Evolutionary conservation across 2,888 invertebrate species (phyloP), one percentile per base, ranked within the genome.

Genomic region (Ennomos quercinarius): DNA sequence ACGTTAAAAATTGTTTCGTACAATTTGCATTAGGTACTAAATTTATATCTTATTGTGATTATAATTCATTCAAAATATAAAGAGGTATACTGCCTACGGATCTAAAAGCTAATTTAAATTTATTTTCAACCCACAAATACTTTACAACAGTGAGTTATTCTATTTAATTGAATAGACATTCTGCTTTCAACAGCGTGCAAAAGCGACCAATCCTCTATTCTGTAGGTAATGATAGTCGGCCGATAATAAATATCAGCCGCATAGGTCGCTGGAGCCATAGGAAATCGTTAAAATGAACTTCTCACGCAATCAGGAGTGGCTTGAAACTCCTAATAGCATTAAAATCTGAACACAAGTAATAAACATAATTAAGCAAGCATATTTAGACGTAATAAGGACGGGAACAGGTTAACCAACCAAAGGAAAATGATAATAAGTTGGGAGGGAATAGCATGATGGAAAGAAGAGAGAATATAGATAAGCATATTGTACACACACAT

Each of bases 221-320:
- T 36, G n/a, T n/a, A n/a, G n/a, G 47, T 52, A 53, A 58, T 27
- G 43, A 43, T 43, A 41, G 37, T 11, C n/a, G 38, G 9, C 27
- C 11, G 48, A 45, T 59, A 44, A 35, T 58, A 52, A 53, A 52
- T 58, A 53, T 35, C 42, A 34, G 52, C 40, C 40, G 42, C 57
- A 45, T 45, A 52, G 48, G 58, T 53, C 48, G 43, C 40, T n/a
- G 35, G 42, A 52, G 42, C 42, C 58, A 39, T 45, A 57, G 47
- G 47, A 57, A 47, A 52, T 48, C 38, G 47, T 47, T 52, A 47
- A 53, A 49, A 44, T 44, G 44, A 53, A 62, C 45, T 58, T 62
- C 57, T 58, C 62, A 62, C 62, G 62, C 61, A 34, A 41, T 57
- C 46, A 57, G 53, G 50, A 54, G 50, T 50, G 49, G 50, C 53